Conservation (phyloP, 2,113 vertebrate genomes). For the Anthoscopus minutus region DNA sequence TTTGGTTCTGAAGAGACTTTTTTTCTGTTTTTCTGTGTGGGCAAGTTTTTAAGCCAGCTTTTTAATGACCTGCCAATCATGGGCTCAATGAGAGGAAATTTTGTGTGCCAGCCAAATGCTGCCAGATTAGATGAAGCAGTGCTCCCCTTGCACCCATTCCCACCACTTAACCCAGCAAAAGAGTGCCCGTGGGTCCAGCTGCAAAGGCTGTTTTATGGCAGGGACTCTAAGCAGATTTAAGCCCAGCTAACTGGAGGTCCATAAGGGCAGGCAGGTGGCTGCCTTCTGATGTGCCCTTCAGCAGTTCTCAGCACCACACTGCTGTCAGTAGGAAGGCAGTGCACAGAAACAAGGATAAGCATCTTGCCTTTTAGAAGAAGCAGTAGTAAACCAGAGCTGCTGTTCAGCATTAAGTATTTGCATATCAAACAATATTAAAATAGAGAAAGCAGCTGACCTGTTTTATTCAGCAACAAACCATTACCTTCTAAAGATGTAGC, state of each 20-base stretch:
- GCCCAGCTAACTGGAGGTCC: not conserved
- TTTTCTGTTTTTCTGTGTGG: not conserved
- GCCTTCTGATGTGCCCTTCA: not conserved
- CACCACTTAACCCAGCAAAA: not conserved
- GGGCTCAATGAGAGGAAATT: not conserved
- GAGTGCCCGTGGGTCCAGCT: not conserved
- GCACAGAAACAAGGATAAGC: not conserved
- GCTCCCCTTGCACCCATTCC: not conserved
- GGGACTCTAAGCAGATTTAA: not conserved
- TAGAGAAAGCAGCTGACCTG: not conserved
- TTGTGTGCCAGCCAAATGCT: not conserved
- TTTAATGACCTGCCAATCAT: slow-evolving; percentile 3
- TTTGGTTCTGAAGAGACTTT: not conserved
- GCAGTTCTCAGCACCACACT: rapidly evolving
- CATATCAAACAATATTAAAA: not conserved
- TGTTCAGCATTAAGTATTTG: not conserved
- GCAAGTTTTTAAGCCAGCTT: not conserved
- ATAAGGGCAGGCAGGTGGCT: not conserved
- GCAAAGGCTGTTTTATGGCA: not conserved
- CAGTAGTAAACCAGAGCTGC: not conserved
- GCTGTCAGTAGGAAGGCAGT: not conserved
- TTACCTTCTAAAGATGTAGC: not conserved
- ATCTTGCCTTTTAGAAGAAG: not conserved
- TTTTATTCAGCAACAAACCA: not conserved
- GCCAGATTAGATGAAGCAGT: not conserved